phyloP scores from a whole-genome alignment of 2,113 vertebrate genomes.

The Columba janthina region DNA sequence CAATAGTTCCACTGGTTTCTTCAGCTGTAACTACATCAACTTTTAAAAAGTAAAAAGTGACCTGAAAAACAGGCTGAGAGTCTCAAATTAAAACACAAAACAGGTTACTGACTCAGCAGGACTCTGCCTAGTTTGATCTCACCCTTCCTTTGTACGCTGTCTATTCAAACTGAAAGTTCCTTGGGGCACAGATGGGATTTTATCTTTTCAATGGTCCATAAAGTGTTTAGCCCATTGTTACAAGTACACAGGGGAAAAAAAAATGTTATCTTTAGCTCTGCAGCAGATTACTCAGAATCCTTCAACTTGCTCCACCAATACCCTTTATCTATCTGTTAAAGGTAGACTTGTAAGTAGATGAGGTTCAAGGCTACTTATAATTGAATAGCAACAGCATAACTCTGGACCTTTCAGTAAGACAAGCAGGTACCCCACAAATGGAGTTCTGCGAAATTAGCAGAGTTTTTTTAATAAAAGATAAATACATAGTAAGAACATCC shows the following conservation, averaged over 20 bases:
- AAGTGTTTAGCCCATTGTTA: constrained; percentile 17
- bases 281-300: constrained; percentile 3
- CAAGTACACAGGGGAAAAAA: not conserved
- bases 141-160: not conserved
- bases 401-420: not conserved
- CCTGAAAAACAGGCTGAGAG: not conserved
- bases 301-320: not conserved
- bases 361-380: not conserved
- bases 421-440: not conserved
- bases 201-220: constrained; percentile 4
- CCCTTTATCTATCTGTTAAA: not conserved
- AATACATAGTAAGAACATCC: not conserved
- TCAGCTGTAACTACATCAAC: not conserved
- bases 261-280: not conserved
- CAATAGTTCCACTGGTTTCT: not conserved
- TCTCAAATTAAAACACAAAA: not conserved
- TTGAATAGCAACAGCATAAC: not conserved
- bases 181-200: constrained; percentile 43
- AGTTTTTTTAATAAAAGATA: not conserved
- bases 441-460: not conserved
- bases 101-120: constrained; percentile 25
- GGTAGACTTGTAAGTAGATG: not conserved
- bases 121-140: constrained; percentile 27
- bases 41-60: not conserved
- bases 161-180: constrained; percentile 9